phyloP scores from a whole-genome alignment of 1,140 invertebrate species.

The Trichoplusia ni region DNA sequence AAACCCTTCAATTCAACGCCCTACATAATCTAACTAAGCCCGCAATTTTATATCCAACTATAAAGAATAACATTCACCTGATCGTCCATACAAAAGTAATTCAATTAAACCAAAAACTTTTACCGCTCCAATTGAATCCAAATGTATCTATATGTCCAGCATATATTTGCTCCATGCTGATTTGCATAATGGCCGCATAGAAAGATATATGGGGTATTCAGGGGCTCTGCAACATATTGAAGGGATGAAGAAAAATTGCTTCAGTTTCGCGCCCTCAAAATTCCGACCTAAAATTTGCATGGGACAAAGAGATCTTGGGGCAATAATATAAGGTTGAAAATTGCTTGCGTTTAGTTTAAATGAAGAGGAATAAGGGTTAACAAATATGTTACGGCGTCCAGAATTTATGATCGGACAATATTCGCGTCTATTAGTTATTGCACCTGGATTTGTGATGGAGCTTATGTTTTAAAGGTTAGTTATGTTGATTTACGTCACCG shows the following conservation, averaged over 20 bases:
- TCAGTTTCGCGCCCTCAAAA: conserved; percentile 54
- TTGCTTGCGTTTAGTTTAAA: conserved; percentile 22
- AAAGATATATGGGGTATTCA: conserved; percentile 62
- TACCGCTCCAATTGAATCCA: conserved; percentile 18
- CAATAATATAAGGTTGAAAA: conserved; percentile 32
- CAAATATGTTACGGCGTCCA: conserved; percentile 57
- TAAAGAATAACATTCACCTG: conserved; percentile 4
- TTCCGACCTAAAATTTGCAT: conserved; percentile 59
- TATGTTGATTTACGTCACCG: neutral
- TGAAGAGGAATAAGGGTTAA: conserved; percentile 50
- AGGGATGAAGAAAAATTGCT: conserved; percentile 68
- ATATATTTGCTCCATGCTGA: conserved; percentile 36
- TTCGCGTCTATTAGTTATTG: conserved; percentile 12
- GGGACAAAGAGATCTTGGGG: conserved; percentile 35
- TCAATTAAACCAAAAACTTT: conserved; percentile 18
- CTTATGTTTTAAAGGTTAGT: neutral
- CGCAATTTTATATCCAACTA: neutral
- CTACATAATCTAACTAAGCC: too few species aligned
- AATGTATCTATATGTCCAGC: conserved; percentile 29
- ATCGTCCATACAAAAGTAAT: conserved; percentile 12
- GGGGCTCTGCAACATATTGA: conserved; percentile 65
- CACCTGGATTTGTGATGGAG: conserved; percentile 2
- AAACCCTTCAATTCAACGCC: too few species aligned
- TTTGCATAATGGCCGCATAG: conserved; percentile 63
- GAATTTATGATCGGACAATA: conserved; percentile 47